Conservation (phyloP, 2,797 vertebrate species). For the Tokudaia tokunoshimensis region DNA sequence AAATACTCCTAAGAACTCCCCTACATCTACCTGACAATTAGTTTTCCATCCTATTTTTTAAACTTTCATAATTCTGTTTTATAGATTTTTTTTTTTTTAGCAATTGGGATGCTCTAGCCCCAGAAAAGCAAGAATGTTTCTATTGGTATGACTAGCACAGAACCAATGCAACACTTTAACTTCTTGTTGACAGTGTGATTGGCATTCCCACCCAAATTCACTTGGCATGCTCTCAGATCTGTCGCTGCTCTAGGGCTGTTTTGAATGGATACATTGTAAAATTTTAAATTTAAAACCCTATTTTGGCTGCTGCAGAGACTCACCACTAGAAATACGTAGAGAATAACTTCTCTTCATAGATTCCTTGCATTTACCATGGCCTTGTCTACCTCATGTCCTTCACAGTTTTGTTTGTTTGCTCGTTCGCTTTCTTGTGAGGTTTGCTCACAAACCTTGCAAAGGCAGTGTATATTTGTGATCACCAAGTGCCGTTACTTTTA, state of each 20-base stretch:
- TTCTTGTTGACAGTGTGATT: neutral
- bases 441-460: neutral
- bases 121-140: neutral
- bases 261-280: neutral
- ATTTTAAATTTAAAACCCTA: neutral
- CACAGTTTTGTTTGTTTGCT: neutral
- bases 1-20: conserved; percentile 12
- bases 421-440: neutral
- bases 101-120: neutral
- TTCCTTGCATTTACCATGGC: neutral
- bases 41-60: neutral
- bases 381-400: neutral
- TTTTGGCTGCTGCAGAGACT: neutral
- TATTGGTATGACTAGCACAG: neutral
- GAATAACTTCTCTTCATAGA: neutral
- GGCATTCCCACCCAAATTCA: neutral
- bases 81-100: neutral
- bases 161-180: neutral
- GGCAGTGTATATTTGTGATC: neutral
- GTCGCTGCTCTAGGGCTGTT: neutral
- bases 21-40: neutral
- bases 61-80: neutral
- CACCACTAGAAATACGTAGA: neutral
- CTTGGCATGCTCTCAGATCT: neutral
- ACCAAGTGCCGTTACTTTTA: neutral